Evolutionary conservation across 2,888 invertebrate species (phyloP).

Genomic region (Plusia festucae): DNA sequence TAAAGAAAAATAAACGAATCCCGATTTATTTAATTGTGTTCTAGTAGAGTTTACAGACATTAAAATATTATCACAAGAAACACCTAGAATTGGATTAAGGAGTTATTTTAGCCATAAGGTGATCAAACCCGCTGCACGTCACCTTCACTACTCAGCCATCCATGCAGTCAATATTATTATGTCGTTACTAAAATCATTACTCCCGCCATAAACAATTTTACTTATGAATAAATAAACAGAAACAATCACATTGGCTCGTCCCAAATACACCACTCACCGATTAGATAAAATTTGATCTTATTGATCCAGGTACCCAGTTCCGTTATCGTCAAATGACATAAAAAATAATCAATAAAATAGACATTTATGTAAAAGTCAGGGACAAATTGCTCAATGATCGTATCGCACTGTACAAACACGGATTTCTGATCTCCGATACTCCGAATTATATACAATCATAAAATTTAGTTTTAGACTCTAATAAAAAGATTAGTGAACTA

Average conservation of each 20-base stretch:
- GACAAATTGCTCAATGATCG: constrained; percentile 5
- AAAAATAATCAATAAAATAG: constrained; percentile 22
- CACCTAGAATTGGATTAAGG: too few species aligned
- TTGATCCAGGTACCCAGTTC: constrained; percentile 37
- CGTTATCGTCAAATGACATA: constrained; percentile 34
- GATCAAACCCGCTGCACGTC: too few species aligned
- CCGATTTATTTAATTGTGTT: too few species aligned
- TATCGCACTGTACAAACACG: neutral
- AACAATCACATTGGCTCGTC: constrained; percentile 28
- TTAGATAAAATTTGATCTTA: constrained; percentile 44
- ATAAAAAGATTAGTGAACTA: neutral
- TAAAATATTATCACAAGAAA: too few species aligned
- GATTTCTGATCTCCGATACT: neutral
- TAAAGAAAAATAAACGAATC: too few species aligned
- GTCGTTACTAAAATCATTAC: neutral
- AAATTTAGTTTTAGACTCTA: neutral
- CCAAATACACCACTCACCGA: constrained; percentile 31
- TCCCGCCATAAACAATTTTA: neutral
- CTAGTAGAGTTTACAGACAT: too few species aligned
- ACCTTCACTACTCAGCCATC: too few species aligned
- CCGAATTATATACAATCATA: too few species aligned
- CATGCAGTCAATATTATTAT: too few species aligned
- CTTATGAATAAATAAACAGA: constrained; percentile 15
- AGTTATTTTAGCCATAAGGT: too few species aligned
- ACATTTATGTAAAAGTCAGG: constrained; percentile 10